Evolutionary conservation across 2,888 invertebrate species (phyloP).

Genomic region (Halocaridina rubra): DNA sequence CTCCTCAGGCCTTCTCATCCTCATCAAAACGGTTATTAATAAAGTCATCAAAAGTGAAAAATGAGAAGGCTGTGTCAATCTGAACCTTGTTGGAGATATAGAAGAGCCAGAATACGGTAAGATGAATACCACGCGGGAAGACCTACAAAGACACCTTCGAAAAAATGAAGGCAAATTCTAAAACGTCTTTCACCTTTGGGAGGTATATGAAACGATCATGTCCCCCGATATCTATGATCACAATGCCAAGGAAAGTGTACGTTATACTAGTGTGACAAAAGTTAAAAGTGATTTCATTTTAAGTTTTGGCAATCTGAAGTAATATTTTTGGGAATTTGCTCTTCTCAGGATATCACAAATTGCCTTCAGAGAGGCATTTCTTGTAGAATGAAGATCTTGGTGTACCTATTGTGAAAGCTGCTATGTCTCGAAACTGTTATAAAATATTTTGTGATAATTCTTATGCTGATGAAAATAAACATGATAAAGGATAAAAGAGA

Average conservation of each 20-base stretch:
- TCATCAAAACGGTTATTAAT: not conserved
- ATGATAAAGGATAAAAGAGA: not conserved
- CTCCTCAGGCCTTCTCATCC: not conserved
- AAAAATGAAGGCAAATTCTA: not conserved
- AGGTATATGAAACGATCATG: not conserved
- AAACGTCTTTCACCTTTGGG: not conserved
- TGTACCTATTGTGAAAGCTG: not conserved
- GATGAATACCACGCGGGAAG: not conserved
- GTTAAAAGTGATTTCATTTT: too few species aligned
- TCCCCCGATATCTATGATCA: not conserved
- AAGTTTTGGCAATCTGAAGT: too few species aligned
- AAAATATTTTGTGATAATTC: not conserved
- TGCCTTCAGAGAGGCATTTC: not conserved
- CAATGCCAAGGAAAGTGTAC: too few species aligned
- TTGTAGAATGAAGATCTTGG: not conserved
- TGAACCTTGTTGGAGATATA: conserved; percentile 9
- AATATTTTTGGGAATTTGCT: too few species aligned
- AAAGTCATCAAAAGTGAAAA: not conserved
- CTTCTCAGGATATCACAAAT: too few species aligned
- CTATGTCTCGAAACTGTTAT: not conserved
- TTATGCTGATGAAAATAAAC: not conserved
- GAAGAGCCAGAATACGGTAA: conserved; percentile 1
- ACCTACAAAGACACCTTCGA: not conserved
- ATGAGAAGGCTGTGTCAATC: not conserved
- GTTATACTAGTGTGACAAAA: too few species aligned